Conservation (phyloP, 2,113 vertebrate genomes). For the Hydropotes inermis region DNA sequence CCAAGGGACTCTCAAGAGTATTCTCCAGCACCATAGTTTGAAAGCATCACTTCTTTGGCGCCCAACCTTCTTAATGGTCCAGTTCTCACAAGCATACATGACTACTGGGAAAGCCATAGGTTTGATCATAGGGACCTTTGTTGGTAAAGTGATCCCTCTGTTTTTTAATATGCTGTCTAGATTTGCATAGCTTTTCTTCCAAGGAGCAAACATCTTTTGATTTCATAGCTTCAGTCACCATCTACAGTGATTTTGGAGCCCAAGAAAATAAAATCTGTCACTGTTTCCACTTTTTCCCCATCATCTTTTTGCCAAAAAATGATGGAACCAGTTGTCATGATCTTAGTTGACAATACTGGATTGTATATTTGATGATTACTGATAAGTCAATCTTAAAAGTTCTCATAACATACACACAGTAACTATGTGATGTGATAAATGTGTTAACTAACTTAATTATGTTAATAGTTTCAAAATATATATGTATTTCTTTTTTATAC, state of each 20-base stretch:
- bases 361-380: neutral
- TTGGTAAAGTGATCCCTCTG: neutral
- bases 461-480: neutral
- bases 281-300: neutral
- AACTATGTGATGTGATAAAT: neutral
- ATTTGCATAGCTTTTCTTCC: neutral
- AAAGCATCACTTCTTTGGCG: fast-evolving
- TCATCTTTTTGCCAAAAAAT: neutral
- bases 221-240: neutral
- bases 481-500: neutral
- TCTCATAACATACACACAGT: neutral
- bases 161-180: neutral
- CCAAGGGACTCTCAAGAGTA: neutral
- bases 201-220: neutral
- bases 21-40: neutral
- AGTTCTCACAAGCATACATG: neutral
- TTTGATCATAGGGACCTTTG: neutral
- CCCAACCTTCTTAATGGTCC: neutral
- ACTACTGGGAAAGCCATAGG: neutral
- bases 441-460: neutral
- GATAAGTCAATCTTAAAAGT: neutral
- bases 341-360: neutral
- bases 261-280: neutral
- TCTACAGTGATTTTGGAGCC: neutral
- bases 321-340: neutral